These are phyloP conservation scores for Lepidocyrtinus sp. DNA, from an alignment of 2,888 invertebrate genomes.

Conservation along the genomic window DNA sequence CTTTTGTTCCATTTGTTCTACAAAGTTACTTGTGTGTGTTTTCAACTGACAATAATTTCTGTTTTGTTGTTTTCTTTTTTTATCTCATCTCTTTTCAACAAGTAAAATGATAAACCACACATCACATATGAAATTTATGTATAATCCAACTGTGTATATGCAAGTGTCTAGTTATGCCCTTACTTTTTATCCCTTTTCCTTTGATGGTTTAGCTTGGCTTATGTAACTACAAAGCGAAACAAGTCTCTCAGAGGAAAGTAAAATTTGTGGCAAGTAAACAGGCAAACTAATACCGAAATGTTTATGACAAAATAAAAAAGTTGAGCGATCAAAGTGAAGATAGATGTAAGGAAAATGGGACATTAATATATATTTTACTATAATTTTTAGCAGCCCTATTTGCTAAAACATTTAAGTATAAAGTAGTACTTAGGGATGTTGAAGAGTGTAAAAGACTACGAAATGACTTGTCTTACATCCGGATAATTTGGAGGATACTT, in stretches of 20 bases:
- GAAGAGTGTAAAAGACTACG: not conserved
- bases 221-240: too few relatives aligned
- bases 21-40: not conserved
- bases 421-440: not conserved
- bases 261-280: not conserved
- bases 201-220: too few relatives aligned
- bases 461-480: not conserved
- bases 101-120: too few relatives aligned
- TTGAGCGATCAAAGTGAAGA: not conserved
- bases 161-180: too few relatives aligned
- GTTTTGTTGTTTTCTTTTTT: not conserved
- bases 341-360: not conserved
- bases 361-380: not conserved
- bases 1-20: not conserved
- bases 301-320: not conserved
- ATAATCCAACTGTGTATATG: too few relatives aligned
- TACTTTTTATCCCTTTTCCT: too few relatives aligned
- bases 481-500: not conserved
- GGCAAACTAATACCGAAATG: not conserved
- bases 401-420: not conserved
- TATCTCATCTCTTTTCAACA: not conserved
- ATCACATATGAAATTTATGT: too few relatives aligned
- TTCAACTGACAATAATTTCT: not conserved
- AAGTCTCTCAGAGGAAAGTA: not conserved
- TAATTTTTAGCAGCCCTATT: not conserved